Evolutionary conservation across 2,113 vertebrate genomes (phyloP).

Genomic region (Eudorcas thomsonii): DNA sequence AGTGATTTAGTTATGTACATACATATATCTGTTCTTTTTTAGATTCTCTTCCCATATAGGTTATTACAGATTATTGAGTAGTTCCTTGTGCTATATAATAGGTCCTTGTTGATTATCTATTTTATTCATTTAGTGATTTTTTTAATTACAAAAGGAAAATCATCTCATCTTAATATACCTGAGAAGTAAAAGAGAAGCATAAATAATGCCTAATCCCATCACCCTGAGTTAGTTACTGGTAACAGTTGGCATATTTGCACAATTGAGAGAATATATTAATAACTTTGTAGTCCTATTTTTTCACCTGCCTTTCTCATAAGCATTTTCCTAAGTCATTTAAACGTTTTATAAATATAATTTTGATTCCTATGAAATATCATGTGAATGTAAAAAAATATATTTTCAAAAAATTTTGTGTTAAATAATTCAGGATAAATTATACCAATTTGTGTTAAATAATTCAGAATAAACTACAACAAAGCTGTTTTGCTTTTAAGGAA

Average conservation of each 20-base stretch:
- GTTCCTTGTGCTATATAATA: not conserved
- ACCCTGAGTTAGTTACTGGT: not conserved
- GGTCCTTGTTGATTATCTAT: not conserved
- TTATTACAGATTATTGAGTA: not conserved
- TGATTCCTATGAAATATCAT: not conserved
- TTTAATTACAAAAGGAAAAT: not conserved
- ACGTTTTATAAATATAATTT: not conserved
- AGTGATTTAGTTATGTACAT: not conserved
- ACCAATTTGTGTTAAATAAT: not conserved
- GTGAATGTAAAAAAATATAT: not conserved
- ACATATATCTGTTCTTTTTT: not conserved
- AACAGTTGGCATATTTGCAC: not conserved
- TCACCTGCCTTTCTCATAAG: not conserved
- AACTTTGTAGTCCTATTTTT: not conserved
- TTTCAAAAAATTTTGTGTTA: not conserved
- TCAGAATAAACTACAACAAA: not conserved
- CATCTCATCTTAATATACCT: not conserved
- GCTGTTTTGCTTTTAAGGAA: not conserved
- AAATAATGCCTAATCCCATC: not conserved
- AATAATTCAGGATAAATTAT: not conserved
- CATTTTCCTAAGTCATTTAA: not conserved
- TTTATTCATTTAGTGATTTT: not conserved
- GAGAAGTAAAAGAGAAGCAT: not conserved
- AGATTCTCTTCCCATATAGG: not conserved
- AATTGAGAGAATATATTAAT: not conserved